These are phyloP conservation scores for Pyrochroa serraticornis DNA, from an alignment of 2,888 invertebrate species.

Conservation along the genomic window DNA sequence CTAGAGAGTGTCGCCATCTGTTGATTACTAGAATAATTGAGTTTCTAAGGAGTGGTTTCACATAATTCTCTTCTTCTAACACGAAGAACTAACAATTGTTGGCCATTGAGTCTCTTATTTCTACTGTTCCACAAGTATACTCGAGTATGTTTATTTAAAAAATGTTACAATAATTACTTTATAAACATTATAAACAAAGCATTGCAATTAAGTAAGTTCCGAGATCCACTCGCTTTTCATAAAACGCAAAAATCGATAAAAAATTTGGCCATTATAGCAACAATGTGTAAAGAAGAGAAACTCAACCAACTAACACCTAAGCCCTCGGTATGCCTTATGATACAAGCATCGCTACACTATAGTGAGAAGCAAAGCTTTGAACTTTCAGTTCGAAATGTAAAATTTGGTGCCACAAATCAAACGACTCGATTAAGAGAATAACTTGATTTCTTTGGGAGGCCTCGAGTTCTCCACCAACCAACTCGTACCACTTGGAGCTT, in stretches of 20 bases:
- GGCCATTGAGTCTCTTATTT: no score
- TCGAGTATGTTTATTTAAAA: constrained; percentile 11
- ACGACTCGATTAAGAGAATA: constrained; percentile 37
- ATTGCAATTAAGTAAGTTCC: constrained; percentile 13
- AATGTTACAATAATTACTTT: constrained; percentile 19
- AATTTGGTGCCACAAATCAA: constrained; percentile 2
- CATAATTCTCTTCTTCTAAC: no score
- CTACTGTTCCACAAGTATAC: neutral
- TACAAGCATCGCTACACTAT: constrained; percentile 16
- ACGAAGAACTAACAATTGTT: neutral
- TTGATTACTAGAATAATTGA: no score
- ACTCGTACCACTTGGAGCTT: constrained; percentile 73
- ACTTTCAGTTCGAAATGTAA: constrained; percentile 34
- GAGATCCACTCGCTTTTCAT: constrained; percentile 22
- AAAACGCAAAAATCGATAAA: constrained; percentile 20
- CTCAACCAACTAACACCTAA: constrained; percentile 14
- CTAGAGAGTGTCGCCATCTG: no score
- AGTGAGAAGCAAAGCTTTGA: constrained; percentile 24
- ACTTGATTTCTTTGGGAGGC: constrained; percentile 64
- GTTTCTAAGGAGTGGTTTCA: no score
- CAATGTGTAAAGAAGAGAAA: constrained; percentile 10
- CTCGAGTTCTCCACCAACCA: constrained; percentile 75
- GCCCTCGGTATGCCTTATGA: constrained; percentile 5
- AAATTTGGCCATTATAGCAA: constrained; percentile 16
- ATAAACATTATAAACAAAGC: constrained; percentile 21